Evolutionary conservation across 37 sponge, comb jelly and placozoan genomes (phyloP), one percentile per base, ranked within the genome.

Genomic region (Halisarca cf. caerulea): DNA sequence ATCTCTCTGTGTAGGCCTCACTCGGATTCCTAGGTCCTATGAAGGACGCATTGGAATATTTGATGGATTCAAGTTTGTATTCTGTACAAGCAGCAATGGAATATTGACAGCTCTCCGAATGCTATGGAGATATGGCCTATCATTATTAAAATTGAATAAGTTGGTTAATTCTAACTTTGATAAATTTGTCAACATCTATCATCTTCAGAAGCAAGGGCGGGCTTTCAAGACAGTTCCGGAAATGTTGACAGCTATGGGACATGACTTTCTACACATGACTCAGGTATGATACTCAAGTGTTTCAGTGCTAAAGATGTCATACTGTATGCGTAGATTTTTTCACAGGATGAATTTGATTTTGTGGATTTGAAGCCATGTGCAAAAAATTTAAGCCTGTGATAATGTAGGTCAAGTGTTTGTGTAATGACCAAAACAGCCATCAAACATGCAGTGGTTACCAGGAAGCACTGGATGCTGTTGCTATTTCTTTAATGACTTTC

Each of bases 231-330:
- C 86, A 62, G 90, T 90, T 3, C 81, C 86, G 25, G 94, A 94
- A 23, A 85, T 96, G 92, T 86, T 96, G 78, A 78, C 37, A 23
- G 88, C 90, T 14, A 92, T 95, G 92, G 95, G 90, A 62, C 87
- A 91, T 0, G 90, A 87, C 0, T 23, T 44, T 27, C 41, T 87
- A 59, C 35, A 61, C 0, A 55, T 86, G 21, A 93, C 88, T 27
- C 34, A 74, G 45, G 77, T 74, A 40, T 47, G 51, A n/a, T n/a
- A n/a, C n/a, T n/a, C n/a, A n/a, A n/a, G n/a, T n/a, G n/a, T n/a
- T n/a, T n/a, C n/a, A n/a, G n/a, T n/a, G n/a, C n/a, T n/a, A n/a
- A n/a, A n/a, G n/a, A n/a, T n/a, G n/a, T n/a, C n/a, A n/a, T n/a
- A n/a, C n/a, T n/a, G n/a, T n/a, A n/a, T n/a, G n/a, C n/a, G n/a